phyloP scores from a whole-genome alignment of 2,888 invertebrate genomes.

The Syrista parreyssii region DNA sequence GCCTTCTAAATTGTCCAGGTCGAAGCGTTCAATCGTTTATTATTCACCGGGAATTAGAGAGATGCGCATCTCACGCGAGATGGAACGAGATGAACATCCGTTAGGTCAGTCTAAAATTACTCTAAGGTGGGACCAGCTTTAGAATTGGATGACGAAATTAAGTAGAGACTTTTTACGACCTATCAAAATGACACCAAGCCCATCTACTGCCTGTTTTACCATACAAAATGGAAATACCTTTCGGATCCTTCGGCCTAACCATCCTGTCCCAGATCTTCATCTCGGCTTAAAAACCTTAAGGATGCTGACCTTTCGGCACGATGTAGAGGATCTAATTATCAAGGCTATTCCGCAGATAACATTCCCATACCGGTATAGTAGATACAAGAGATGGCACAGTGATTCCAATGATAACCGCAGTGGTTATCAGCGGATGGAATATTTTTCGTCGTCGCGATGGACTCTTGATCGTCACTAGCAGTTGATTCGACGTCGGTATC shows the following conservation, averaged over 20 bases:
- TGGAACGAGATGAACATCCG: neutral
- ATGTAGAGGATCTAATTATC: neutral
- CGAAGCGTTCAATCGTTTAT: neutral
- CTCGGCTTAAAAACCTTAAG: neutral
- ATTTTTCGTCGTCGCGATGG: constrained; percentile 51
- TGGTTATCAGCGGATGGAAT: constrained; percentile 54
- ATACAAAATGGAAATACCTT: constrained; percentile 7
- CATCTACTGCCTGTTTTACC: constrained; percentile 25
- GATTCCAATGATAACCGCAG: neutral
- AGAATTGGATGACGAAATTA: constrained; percentile 18
- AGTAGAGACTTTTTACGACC: constrained; percentile 31
- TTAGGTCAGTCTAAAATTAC: neutral
- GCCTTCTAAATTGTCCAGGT: neutral
- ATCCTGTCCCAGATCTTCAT: neutral
- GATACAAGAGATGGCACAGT: neutral
- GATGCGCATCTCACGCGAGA: neutral
- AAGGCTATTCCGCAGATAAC: neutral
- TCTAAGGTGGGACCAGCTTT: neutral
- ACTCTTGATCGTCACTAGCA: constrained; percentile 47
- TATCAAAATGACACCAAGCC: constrained; percentile 13
- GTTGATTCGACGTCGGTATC: constrained; percentile 63
- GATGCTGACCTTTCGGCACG: neutral
- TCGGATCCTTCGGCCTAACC: neutral
- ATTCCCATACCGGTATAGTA: neutral
- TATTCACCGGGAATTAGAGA: neutral